A percentile compares a stretch with the other conserved stretches of the same genome.
Evolutionary conservation across 2,797 vertebrate species (phyloP).

Genomic region (Zalophus californianus): DNA sequence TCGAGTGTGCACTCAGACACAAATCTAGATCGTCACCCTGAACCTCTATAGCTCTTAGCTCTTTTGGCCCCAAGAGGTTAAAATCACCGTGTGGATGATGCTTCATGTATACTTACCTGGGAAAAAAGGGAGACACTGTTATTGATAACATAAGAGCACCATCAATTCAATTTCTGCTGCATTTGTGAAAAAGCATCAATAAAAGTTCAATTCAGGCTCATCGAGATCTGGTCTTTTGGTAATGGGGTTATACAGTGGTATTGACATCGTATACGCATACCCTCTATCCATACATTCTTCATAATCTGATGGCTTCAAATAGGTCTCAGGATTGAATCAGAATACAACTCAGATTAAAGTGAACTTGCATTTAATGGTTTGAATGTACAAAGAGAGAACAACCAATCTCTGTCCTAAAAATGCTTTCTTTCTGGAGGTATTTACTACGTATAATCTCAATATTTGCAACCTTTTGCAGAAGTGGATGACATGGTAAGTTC

Average conservation of each 20-base stretch:
- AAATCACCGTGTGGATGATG: constrained; percentile 31
- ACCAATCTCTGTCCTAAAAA: neutral
- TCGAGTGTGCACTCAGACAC: neutral
- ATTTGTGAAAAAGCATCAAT: constrained; percentile 78
- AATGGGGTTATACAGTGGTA: constrained; percentile 72
- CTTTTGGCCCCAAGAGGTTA: constrained; percentile 41
- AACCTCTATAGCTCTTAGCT: neutral
- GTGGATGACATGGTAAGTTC: neutral
- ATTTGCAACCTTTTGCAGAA: constrained; percentile 6
- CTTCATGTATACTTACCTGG: constrained; percentile 63
- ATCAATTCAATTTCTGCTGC: constrained; percentile 81
- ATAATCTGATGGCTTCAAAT: constrained; percentile 51
- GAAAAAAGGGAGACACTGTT: constrained; percentile 73
- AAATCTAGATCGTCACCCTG: neutral
- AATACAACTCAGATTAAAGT: constrained; percentile 1
- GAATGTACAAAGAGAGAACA: constrained; percentile 5
- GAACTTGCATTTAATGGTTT: constrained; percentile 43
- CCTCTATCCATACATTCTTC: constrained; percentile 65
- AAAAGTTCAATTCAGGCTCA: constrained; percentile 71
- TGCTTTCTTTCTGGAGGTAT: neutral
- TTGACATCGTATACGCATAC: neutral
- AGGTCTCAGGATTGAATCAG: constrained; percentile 50
- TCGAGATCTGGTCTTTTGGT: constrained; percentile 69
- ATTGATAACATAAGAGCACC: constrained; percentile 80
- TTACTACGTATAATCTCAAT: neutral